These are phyloP conservation scores for Netelia virgata DNA, from an alignment of 2,888 invertebrate genomes.

Conservation along the genomic window DNA sequence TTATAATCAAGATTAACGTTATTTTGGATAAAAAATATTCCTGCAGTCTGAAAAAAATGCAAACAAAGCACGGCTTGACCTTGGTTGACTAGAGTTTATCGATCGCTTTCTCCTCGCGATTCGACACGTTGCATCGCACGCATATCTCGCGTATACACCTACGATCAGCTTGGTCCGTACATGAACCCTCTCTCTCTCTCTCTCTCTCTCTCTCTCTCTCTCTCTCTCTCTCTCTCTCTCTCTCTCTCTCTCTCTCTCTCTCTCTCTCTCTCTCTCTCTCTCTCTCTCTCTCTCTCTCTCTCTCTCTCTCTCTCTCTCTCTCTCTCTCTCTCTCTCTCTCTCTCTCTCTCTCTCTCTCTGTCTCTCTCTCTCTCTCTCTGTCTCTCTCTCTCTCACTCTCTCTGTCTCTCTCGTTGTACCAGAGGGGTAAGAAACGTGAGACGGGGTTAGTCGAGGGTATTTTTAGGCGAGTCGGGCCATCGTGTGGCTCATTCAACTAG, in stretches of 20 bases:
- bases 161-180: neutral
- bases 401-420: constrained; percentile 1
- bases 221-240: neutral
- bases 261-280: constrained; percentile 1
- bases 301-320: neutral
- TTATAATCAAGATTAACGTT: too few relatives aligned
- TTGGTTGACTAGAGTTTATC: constrained; percentile 54
- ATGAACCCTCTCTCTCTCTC: constrained; percentile 1
- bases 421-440: constrained; percentile 12
- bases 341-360: neutral
- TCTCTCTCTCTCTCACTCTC: too few relatives aligned
- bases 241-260: neutral
- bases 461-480: constrained; percentile 52
- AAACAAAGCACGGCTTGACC: constrained; percentile 6
- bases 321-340: constrained; percentile 1
- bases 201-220: constrained; percentile 1
- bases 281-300: neutral
- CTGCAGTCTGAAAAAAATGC: neutral
- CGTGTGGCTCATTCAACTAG: constrained; percentile 55
- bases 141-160: neutral
- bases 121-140: constrained; percentile 52
- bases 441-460: constrained; percentile 53
- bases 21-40: neutral
- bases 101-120: constrained; percentile 46
- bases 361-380: too few relatives aligned